These are phyloP conservation scores for Hylaeus volcanicus DNA, from an alignment of 1,140 invertebrate species.

Conservation along the genomic window DNA sequence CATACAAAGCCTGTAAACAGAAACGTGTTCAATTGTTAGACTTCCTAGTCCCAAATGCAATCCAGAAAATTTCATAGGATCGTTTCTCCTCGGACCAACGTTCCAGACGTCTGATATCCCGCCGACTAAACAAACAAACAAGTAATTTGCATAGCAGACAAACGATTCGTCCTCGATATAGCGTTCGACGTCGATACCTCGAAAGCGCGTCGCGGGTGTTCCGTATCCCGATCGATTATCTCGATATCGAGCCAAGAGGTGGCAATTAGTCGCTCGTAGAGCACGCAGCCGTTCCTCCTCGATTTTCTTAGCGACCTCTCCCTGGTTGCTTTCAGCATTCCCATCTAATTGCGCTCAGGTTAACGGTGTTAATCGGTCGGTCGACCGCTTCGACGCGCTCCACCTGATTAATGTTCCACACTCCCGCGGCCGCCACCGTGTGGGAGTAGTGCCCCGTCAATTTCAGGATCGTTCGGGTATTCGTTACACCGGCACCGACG, in stretches of 20 bases:
- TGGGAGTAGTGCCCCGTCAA: background rate
- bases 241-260: background rate
- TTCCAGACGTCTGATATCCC: too few relatives aligned
- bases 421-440: background rate
- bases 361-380: constrained; percentile 55
- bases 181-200: background rate
- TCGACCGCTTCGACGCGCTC: constrained; percentile 28
- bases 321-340: constrained; percentile 50
- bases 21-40: too few relatives aligned
- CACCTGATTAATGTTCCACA: constrained; percentile 58
- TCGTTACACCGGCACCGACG: background rate
- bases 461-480: background rate
- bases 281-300: constrained; percentile 23
- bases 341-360: constrained; percentile 57
- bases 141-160: background rate
- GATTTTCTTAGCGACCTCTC: constrained; percentile 31
- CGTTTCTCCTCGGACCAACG: too few relatives aligned
- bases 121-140: background rate
- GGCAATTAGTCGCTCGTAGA: constrained; percentile 29
- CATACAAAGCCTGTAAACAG: too few relatives aligned
- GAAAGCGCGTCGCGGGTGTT: constrained; percentile 26
- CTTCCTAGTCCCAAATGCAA: too few relatives aligned
- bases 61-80: too few relatives aligned
- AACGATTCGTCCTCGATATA: constrained; percentile 1
- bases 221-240: constrained; percentile 29